phyloP scores from a whole-genome alignment of 2,797 vertebrate genomes.

The Botia kubotai region DNA sequence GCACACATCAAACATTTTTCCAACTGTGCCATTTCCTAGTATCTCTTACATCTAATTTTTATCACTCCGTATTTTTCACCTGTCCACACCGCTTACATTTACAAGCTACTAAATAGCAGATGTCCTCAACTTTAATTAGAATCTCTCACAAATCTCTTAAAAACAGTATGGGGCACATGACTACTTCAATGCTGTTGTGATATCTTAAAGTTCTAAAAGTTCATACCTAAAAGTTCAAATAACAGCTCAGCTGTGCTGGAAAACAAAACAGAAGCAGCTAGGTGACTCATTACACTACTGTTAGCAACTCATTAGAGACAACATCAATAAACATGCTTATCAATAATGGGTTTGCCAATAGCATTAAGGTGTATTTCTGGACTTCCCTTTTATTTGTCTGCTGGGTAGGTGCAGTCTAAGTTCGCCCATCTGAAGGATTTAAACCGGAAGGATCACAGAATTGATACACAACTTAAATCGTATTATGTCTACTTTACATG shows the following conservation, averaged over 20 bases:
- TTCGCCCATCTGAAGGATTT: neutral
- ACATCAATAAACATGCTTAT: neutral
- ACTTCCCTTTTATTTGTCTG: neutral
- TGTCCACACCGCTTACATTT: neutral
- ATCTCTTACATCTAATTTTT: neutral
- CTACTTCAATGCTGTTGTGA: neutral
- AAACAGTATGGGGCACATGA: neutral
- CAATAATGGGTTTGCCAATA: neutral
- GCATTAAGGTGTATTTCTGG: neutral
- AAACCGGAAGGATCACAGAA: neutral
- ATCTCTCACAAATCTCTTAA: too few species aligned
- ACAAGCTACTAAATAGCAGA: too few species aligned
- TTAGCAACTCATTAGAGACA: neutral
- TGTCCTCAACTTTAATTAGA: too few species aligned
- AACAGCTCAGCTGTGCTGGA: neutral
- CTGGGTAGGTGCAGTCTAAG: neutral
- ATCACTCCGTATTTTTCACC: neutral
- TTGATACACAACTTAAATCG: neutral
- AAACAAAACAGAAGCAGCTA: neutral
- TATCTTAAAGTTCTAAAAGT: neutral
- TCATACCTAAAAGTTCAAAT: neutral
- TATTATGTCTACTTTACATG: neutral
- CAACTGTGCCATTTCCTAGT: neutral
- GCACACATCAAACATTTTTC: slow-evolving; percentile 3
- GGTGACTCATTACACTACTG: too few species aligned